Evolutionary conservation across 2,888 invertebrate genomes (phyloP), one percentile per base, ranked within the genome.

Genomic region (Uloborus plumipes): DNA sequence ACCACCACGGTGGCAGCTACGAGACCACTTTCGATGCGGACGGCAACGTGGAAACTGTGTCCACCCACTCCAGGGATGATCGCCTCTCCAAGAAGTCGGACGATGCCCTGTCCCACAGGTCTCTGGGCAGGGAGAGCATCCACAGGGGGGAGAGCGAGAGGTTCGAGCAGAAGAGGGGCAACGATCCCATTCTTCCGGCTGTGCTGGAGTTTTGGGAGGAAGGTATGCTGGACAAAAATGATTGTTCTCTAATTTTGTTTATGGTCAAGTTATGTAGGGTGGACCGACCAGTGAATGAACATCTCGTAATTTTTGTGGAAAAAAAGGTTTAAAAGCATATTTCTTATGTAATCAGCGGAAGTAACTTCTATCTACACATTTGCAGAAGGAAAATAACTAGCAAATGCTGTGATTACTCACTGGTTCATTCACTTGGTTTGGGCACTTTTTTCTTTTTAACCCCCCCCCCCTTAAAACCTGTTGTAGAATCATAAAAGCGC

Each of bases 151-250:
- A 77, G 51, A 75, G 53, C 15, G 84, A 85, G 2, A 76, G 78
- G 20, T 78, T 74, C 62, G 83, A 85, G 7, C 78, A 74, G 66
- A 78, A 85, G 65, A 81, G 85, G 26, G 95, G 95, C 2, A 94
- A 94, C 87, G 96, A 96, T 90, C 94, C 95, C 26, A 96, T 97
- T 87, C 91, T 98, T 86, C 98, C 98, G 7, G 98, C 98, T 0
- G 95, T 97, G 26, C 90, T 98, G 86, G 98, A 98, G 90, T 96
- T 98, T 89, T 94, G 96, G 31, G 97, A 98, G 90, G 96, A 96
- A 86, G 95, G 89, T 89, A 85, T 51, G 58, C 15, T 58, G 11
- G 2, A 7, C 16, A 62, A 22, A 9, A 20, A 26, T 7, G 9
- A 20, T 16, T 7, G 22, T 31, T 7, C 62, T 11, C 22, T 11